These are phyloP conservation scores for Halcyon badia DNA, from an alignment of 2,797 vertebrate species.

Conservation along the genomic window DNA sequence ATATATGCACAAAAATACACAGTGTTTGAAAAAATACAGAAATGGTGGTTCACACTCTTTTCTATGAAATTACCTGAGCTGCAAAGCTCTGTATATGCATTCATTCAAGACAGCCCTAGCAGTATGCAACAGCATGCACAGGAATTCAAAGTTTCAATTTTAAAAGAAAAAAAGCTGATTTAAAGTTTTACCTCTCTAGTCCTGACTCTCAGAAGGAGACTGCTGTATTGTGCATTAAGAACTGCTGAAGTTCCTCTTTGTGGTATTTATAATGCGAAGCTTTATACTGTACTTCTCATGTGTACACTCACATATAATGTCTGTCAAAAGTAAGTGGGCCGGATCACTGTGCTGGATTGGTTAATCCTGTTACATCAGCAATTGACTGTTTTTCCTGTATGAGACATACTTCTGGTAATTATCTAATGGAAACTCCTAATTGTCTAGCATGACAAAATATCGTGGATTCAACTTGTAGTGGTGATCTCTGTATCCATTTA, in stretches of 20 bases:
- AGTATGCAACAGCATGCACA: conserved; percentile 61
- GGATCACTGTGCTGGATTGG: conserved; percentile 81
- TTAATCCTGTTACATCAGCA: conserved; percentile 80
- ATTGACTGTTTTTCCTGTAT: conserved; percentile 84
- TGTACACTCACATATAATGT: conserved; percentile 78
- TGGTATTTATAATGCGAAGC: conserved; percentile 79
- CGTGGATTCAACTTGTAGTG: conserved; percentile 65
- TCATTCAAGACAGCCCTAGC: not conserved
- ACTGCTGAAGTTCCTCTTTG: conserved; percentile 78
- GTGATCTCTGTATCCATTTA: conserved; percentile 65
- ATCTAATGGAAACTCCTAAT: conserved; percentile 83
- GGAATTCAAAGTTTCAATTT: conserved; percentile 62
- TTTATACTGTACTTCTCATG: conserved; percentile 83
- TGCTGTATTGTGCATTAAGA: conserved; percentile 79
- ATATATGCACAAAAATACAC: not conserved
- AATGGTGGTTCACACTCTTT: not conserved
- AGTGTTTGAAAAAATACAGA: not conserved
- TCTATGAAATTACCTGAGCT: conserved; percentile 34
- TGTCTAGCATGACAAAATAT: conserved; percentile 77
- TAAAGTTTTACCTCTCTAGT: conserved; percentile 81
- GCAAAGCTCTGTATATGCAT: conserved; percentile 10
- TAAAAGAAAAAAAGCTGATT: conserved; percentile 41
- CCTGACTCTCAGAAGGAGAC: conserved; percentile 72
- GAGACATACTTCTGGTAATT: conserved; percentile 83
- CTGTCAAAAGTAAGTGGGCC: conserved; percentile 77